Percentiles rank a stretch among this genome's conserved stretches.
These are phyloP conservation scores for Acropternis orthonyx DNA, from an alignment of 2,797 vertebrate genomes.

Conservation along the genomic window DNA sequence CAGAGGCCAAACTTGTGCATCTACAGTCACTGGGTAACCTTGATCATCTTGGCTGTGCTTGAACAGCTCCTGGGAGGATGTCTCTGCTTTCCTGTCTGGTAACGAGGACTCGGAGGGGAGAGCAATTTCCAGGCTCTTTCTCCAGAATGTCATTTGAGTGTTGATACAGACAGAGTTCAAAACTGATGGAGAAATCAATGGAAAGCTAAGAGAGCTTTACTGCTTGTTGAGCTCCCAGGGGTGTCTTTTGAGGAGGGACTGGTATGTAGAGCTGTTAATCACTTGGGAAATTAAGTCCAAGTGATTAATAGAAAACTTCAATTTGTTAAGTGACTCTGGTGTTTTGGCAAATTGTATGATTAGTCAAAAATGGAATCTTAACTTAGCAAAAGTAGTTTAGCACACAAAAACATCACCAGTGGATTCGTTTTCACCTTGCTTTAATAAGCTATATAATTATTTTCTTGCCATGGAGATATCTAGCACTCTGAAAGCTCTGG, in stretches of 20 bases:
- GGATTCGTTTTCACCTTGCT: neutral
- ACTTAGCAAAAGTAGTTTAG: neutral
- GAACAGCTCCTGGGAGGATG: neutral
- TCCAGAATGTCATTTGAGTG: neutral
- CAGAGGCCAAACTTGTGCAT: neutral
- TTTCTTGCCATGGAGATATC: neutral
- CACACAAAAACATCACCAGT: neutral
- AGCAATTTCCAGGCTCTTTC: neutral
- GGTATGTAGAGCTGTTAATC: neutral
- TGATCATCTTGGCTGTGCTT: neutral
- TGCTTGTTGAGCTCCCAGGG: accelerated
- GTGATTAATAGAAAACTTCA: neutral
- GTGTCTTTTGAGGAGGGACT: neutral
- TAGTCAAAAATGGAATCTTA: neutral
- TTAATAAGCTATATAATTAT: constrained; percentile 4
- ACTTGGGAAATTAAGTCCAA: neutral
- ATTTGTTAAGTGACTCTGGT: neutral
- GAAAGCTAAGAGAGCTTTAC: neutral
- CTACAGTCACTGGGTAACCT: neutral
- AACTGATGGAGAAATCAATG: neutral
- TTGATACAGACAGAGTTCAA: neutral
- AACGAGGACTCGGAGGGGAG: neutral
- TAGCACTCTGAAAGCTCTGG: neutral
- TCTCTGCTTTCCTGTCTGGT: neutral
- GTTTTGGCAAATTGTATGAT: neutral